Evolutionary conservation across 2,888 invertebrate species (phyloP).

Genomic region (Drosophila hamatofila): DNA sequence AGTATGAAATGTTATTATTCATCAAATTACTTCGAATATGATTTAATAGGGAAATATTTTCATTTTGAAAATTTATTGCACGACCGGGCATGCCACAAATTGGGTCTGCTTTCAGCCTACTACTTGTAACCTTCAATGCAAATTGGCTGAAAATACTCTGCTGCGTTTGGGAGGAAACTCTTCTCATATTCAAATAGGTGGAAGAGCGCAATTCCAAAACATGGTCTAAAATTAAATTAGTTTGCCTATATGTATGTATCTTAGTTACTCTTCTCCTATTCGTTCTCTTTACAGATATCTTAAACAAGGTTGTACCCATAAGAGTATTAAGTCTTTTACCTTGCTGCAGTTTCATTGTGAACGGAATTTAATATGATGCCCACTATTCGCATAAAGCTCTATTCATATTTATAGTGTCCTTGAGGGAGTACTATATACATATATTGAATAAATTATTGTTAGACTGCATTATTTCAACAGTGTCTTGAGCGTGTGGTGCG

Average conservation of each 20-base stretch:
- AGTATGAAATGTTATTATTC: background rate
- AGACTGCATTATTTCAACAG: conserved; percentile 3
- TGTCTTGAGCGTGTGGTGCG: background rate
- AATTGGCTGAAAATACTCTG: background rate
- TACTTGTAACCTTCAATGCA: background rate
- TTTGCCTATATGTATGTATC: background rate
- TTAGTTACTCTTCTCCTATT: too few relatives aligned
- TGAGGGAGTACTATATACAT: conserved; percentile 2
- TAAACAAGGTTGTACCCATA: background rate
- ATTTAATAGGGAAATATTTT: background rate
- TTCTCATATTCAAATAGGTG: too few relatives aligned
- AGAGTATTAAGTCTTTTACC: background rate
- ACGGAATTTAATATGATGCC: background rate
- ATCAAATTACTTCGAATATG: background rate
- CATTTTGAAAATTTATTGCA: background rate
- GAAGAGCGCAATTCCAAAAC: background rate
- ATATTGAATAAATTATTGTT: conserved; percentile 50
- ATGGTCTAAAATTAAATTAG: background rate
- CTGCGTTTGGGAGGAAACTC: too few relatives aligned
- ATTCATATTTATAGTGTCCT: conserved; percentile 18
- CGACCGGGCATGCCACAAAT: background rate
- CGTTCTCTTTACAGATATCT: too few relatives aligned
- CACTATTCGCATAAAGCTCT: background rate
- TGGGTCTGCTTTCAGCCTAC: background rate
- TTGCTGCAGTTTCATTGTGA: background rate